Evolutionary conservation across 1,140 invertebrate genomes (phyloP).

Genomic region (Drosophila pallidifrons): DNA sequence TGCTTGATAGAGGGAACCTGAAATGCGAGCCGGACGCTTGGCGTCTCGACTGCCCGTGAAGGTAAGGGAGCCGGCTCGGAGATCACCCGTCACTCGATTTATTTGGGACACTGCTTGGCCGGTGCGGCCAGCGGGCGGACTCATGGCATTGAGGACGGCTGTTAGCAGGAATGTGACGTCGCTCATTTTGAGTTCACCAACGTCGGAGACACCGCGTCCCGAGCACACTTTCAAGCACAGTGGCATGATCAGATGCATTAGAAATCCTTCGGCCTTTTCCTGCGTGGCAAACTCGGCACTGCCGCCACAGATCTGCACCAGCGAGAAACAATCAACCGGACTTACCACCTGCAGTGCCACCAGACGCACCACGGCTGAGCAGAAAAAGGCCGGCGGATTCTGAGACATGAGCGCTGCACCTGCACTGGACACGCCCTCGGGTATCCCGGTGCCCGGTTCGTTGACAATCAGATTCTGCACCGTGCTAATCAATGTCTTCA

Average conservation of each 20-base stretch:
- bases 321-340: slow-evolving; percentile 94
- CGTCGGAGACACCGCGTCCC: slow-evolving; percentile 94
- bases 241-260: slow-evolving; percentile 98
- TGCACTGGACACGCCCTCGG: slow-evolving; percentile 90
- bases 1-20: slow-evolving; percentile 93
- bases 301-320: slow-evolving; percentile 97
- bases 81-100: slow-evolving; percentile 89
- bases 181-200: slow-evolving; percentile 93
- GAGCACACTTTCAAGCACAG: slow-evolving; percentile 97
- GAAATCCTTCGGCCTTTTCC: slow-evolving; percentile 96
- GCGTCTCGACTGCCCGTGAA: slow-evolving; percentile 90
- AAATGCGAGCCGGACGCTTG: slow-evolving; percentile 90
- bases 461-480: slow-evolving; percentile 88
- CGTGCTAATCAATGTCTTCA: slow-evolving; percentile 94
- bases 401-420: slow-evolving; percentile 93
- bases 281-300: slow-evolving; percentile 94
- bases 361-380: slow-evolving; percentile 96
- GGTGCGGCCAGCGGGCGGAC: slow-evolving; percentile 88
- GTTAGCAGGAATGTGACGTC: slow-evolving; percentile 97
- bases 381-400: slow-evolving; percentile 96
- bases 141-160: slow-evolving; percentile 95
- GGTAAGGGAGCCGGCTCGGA: slow-evolving; percentile 91
- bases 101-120: slow-evolving; percentile 88
- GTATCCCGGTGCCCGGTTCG: slow-evolving; percentile 74
- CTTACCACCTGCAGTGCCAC: slow-evolving; percentile 97